A percentile compares a stretch with the other conserved stretches of the same genome.
Conservation (phyloP, 2,888 invertebrate genomes). For the Dicyrtomina minuta region DNA sequence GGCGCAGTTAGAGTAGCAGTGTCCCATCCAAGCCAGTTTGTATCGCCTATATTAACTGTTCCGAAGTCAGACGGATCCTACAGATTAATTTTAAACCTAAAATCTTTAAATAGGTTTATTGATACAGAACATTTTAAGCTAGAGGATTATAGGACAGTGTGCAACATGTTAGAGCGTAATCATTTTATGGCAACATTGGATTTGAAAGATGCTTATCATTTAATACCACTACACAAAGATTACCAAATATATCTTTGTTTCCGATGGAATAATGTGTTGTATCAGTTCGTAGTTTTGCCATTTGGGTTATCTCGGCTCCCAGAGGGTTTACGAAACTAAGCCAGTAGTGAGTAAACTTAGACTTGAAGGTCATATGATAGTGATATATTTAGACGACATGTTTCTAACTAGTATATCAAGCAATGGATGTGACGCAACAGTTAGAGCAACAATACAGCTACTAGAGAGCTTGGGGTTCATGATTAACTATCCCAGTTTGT, state of each 20-base stretch:
- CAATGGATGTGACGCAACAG: not conserved
- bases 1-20: not conserved
- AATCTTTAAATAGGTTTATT: slow-evolving; percentile 33
- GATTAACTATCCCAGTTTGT: not conserved
- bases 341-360: slow-evolving; percentile 29
- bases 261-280: slow-evolving; percentile 16
- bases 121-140: slow-evolving; percentile 36
- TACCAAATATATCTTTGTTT: slow-evolving; percentile 31
- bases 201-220: no score
- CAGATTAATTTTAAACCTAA: no score
- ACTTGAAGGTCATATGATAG: slow-evolving; percentile 1
- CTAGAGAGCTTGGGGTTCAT: slow-evolving; percentile 6
- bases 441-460: not conserved
- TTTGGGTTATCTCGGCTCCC: slow-evolving; percentile 35
- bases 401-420: not conserved
- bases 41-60: no score
- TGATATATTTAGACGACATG: slow-evolving; percentile 36
- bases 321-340: slow-evolving; percentile 35
- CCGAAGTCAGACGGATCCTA: slow-evolving; percentile 32
- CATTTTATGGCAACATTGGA: no score
- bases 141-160: no score
- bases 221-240: slow-evolving; percentile 15
- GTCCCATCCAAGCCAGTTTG: not conserved
- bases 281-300: slow-evolving; percentile 30
- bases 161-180: no score